Evolutionary conservation across 2,888 invertebrate genomes (phyloP), one percentile per base, ranked within the genome.

Genomic region (Osmoderma eremita): DNA sequence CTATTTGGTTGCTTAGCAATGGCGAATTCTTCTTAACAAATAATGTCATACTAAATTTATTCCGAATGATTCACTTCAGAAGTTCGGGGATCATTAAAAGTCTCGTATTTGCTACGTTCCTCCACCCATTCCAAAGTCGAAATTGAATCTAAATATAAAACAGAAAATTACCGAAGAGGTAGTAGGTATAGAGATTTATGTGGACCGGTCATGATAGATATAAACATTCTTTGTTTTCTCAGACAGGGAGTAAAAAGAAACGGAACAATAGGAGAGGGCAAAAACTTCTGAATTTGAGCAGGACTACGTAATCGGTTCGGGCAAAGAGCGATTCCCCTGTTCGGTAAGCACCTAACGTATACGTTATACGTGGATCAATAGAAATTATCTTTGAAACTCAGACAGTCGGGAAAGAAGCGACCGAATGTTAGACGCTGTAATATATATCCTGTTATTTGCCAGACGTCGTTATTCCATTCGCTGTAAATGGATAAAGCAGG

Each of bases 141-240:
- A 61, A 61, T 61, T 45, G 45, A 36, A 48, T 61, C 45, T 61
- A 61, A 61, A 61, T 61, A 61, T 61, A 61, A 45, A 61, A 61
- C 58, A 61, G 45, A 61, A 61, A 61, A 45, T 61, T 61, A 45
- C 45, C 45, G 15, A 61, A 36, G 24, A 45, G 45, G 45, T 61
- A 61, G 58, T 61, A 61, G 45, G 45, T 61, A 53, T 36, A 17
- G 17, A 45, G 58, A 61, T 61, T 61, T 61, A 61, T 61, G 58
- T 61, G 58, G 45, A 61, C 58, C 45, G 58, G 45, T 61, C 45
- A 17, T 61, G 58, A 61, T 45, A 48, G 58, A 61, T 30, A 30
- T 45, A 61, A 15, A 48, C 45, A 30, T 48, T 15, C 45, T 45
- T 61, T 61, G 58, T 61, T 45, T 61, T 45, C 58, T 45, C 30